Conservation (phyloP, 2,113 vertebrate genomes). For the Bothrops jararaca region DNA sequence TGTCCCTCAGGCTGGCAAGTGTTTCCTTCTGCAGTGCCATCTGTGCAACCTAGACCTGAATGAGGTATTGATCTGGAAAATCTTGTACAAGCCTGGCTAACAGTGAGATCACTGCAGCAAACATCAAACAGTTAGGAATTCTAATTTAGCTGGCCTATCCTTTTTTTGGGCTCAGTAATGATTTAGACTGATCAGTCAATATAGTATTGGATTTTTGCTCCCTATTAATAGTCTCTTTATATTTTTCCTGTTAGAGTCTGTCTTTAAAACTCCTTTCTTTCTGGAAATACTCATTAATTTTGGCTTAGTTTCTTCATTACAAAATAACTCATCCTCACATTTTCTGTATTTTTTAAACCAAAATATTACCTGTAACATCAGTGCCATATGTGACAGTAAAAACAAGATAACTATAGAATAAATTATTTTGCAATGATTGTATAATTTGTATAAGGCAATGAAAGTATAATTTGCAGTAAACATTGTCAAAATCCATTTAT, state of each 20-base stretch:
- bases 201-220: not conserved
- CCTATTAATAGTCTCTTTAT: not conserved
- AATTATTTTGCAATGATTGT: not conserved
- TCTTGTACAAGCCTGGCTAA: not conserved
- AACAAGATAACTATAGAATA: not conserved
- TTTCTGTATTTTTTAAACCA: not conserved
- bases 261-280: not conserved
- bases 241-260: not conserved
- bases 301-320: not conserved
- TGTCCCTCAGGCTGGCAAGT: not conserved
- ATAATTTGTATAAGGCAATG: not conserved
- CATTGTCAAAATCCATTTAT: not conserved
- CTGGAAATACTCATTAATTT: not conserved
- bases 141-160: not conserved
- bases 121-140: not conserved
- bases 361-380: not conserved
- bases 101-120: not conserved
- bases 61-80: not conserved
- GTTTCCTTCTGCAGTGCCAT: not conserved
- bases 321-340: not conserved
- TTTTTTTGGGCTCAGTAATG: not conserved
- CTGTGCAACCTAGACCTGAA: not conserved
- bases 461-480: not conserved
- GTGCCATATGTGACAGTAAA: not conserved
- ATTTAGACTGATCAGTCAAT: not conserved